phyloP scores from a whole-genome alignment of 2,888 invertebrate genomes.

The Xylota segnis region DNA sequence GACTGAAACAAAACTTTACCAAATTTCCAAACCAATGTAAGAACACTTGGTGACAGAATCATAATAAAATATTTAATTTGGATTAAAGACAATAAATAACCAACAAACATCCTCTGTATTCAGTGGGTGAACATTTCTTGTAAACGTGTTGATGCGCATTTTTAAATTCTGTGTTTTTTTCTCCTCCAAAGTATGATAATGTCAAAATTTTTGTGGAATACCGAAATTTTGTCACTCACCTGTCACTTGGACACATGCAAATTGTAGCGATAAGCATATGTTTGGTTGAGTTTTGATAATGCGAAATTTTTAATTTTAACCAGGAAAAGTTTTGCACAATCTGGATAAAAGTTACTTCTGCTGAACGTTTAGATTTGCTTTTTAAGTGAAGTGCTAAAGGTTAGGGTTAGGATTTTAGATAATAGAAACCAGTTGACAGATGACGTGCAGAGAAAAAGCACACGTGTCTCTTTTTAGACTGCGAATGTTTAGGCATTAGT shows the following conservation, averaged over 20 bases:
- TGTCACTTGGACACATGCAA: conserved; percentile 29
- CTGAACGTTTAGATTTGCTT: background rate
- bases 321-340: background rate
- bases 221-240: conserved; percentile 14
- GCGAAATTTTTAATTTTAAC: background rate
- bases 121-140: conserved; percentile 1
- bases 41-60: background rate
- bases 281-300: conserved; percentile 18
- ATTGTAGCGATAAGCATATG: conserved; percentile 24
- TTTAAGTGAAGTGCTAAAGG: background rate
- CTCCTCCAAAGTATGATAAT: conserved; percentile 8
- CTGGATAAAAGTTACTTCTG: background rate
- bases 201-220: conserved; percentile 5
- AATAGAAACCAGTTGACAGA: background rate
- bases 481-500: too few species aligned
- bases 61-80: conserved; percentile 6
- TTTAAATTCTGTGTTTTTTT: background rate
- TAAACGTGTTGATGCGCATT: conserved; percentile 32
- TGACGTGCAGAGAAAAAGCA: background rate
- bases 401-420: background rate
- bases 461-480: too few species aligned
- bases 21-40: background rate
- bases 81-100: conserved; percentile 9
- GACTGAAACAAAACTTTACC: too few species aligned
- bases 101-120: background rate